Percentiles rank a stretch among this genome's conserved stretches.
These are phyloP conservation scores for Megatriorchis doriae DNA, from an alignment of 2,113 vertebrate genomes.

Conservation along the genomic window DNA sequence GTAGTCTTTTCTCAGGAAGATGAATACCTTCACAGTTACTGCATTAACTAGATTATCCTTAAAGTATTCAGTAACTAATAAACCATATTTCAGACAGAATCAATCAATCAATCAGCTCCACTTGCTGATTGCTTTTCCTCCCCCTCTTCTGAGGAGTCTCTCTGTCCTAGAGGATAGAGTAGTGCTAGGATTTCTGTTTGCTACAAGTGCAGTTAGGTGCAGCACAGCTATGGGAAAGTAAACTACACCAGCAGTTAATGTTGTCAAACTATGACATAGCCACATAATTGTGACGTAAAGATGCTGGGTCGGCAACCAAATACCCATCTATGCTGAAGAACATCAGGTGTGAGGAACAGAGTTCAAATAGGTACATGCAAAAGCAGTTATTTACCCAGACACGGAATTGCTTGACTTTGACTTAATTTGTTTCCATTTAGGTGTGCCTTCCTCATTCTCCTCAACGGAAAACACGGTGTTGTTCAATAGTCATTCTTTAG, in stretches of 20 bases:
- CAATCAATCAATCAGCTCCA: not conserved
- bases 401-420: not conserved
- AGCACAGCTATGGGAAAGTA: not conserved
- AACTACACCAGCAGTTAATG: not conserved
- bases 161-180: not conserved
- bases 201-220: not conserved
- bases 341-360: not conserved
- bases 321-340: not conserved
- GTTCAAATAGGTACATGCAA: not conserved
- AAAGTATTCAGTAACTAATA: not conserved
- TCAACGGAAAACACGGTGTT: constrained; percentile 76
- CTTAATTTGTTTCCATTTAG: constrained; percentile 26
- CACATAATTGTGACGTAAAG: fast-evolving
- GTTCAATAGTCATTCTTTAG: constrained; percentile 75
- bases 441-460: constrained; percentile 71
- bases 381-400: not conserved
- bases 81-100: not conserved
- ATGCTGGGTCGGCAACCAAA: not conserved
- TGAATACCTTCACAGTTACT: not conserved
- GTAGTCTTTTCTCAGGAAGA: not conserved
- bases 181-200: not conserved
- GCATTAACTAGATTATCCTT: not conserved
- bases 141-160: not conserved
- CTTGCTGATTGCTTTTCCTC: not conserved
- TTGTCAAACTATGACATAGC: not conserved